phyloP scores from a whole-genome alignment of 2,888 invertebrate species.

The Caradrina clavipalpis region DNA sequence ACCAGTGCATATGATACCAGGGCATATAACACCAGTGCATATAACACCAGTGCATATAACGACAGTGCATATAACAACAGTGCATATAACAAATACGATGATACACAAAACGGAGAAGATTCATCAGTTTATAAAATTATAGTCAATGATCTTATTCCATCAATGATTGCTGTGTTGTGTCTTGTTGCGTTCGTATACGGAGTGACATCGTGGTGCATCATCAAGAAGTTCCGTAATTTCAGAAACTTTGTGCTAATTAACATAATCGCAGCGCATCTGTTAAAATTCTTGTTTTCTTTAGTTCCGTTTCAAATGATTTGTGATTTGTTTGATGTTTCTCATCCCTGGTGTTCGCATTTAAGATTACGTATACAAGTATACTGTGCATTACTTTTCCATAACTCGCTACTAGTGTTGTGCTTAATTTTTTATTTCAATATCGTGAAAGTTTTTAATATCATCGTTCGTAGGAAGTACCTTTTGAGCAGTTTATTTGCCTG shows the following conservation, averaged over 20 bases:
- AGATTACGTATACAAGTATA: background rate
- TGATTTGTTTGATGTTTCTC: background rate
- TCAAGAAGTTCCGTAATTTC: slow-evolving; percentile 17
- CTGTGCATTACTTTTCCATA: background rate
- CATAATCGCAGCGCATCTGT: background rate
- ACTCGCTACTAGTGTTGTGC: background rate
- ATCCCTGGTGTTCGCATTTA: too few species aligned
- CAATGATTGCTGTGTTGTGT: background rate
- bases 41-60: background rate
- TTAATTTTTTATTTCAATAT: background rate
- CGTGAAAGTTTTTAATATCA: slow-evolving; percentile 17
- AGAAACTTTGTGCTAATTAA: slow-evolving; percentile 17
- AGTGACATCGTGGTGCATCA: slow-evolving; percentile 4
- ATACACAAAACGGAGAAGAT: too few species aligned
- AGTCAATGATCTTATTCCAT: background rate
- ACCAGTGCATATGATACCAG: background rate
- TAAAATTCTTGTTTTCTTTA: background rate
- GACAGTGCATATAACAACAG: background rate
- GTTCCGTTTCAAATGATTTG: background rate
- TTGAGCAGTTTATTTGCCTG: slow-evolving; percentile 27
- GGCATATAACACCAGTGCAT: background rate
- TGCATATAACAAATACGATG: background rate
- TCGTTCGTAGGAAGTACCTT: slow-evolving; percentile 24
- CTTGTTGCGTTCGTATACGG: slow-evolving; percentile 1
- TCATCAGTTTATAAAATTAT: too few species aligned